Base-by-base conservation (phyloP, 2,888 invertebrate genomes). In the Deilephila porcellus region DNA sequence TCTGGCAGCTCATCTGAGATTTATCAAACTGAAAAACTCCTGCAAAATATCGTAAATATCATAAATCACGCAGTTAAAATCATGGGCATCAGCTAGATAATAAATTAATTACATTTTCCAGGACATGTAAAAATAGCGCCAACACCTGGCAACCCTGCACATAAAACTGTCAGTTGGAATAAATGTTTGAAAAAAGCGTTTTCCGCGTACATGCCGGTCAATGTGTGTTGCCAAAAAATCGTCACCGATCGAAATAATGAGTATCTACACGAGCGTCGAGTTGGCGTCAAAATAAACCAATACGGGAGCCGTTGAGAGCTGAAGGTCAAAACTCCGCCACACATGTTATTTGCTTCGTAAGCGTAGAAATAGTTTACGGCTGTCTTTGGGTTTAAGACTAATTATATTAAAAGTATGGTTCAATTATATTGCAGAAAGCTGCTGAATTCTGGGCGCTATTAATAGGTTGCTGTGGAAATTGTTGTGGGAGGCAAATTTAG, bases 211-310 rank as follows among this genome's bases (percentile, higher is more conserved):
- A 56, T 56, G n/a, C n/a, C 20, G 72, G 25, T 37, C 64, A 53
- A 53, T 53, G 34, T 62, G 29, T 53, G 79, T 73, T 84, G 82
- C 84, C 84, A 84, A 84, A 82, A 81, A 81, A 83, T 79, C 77
- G 74, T 76, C 72, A 77, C 73, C 80, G 79, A 82, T 80, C 79
- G 78, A 81, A 82, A 82, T 82, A 79, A 81, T 82, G 74, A 73
- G 75, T 74, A 75, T 76, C 75, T 76, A 78, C 78, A 78, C 76
- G 82, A 80, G 79, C 79, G 78, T 74, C 79, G 78, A 75, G 81
- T 86, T 85, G 84, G 85, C 87, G 85, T 85, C 84, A 86, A 86
- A 86, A 86, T 85, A 83, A 86, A 83, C 81, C 73, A 74, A 80
- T 76, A 78, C 76, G 77, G 75, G 79, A 79, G 74, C 77, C 77